Percentiles rank a stretch among this genome's conserved stretches.
These are phyloP conservation scores for Choloepus hoffmanni DNA, from an alignment of 2,113 vertebrate genomes.

Conservation along the genomic window DNA sequence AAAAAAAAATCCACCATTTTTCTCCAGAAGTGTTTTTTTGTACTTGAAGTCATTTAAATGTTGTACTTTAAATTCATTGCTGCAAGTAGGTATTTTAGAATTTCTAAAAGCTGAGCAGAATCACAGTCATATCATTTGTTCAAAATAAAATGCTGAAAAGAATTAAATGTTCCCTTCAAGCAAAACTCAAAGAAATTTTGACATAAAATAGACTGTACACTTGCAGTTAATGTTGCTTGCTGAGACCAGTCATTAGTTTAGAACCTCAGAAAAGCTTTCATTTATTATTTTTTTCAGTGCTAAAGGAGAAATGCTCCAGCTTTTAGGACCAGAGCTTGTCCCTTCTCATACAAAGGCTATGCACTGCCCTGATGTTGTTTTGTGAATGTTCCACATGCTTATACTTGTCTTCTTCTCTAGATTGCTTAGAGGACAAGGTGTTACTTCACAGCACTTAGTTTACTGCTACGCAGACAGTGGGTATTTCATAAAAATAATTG, in stretches of 20 bases:
- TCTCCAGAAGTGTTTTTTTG: conserved; percentile 62
- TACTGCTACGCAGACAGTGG: not conserved
- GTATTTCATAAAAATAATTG: conserved; percentile 3
- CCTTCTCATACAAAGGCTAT: not conserved
- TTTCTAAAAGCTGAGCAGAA: conserved; percentile 68
- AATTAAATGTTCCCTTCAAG: conserved; percentile 72
- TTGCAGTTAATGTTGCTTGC: conserved; percentile 43
- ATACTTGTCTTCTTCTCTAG: not conserved
- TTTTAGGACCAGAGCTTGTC: not conserved
- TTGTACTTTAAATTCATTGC: conserved; percentile 64
- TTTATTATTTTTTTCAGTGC: conserved; percentile 6
- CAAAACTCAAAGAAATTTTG: conserved; percentile 66
- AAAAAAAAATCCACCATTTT: not conserved
- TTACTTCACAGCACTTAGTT: not conserved
- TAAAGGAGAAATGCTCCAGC: conserved; percentile 30
- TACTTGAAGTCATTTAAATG: conserved; percentile 64
- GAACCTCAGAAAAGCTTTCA: conserved; percentile 36
- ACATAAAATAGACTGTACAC: conserved; percentile 56
- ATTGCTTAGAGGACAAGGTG: not conserved
- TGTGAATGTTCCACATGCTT: not conserved
- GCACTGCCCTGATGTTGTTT: not conserved
- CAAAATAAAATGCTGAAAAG: conserved; percentile 70
- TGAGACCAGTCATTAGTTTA: conserved; percentile 34
- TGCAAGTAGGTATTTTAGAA: conserved; percentile 69
- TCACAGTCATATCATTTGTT: conserved; percentile 67